Evolutionary conservation across 2,888 invertebrate genomes (phyloP).

Genomic region (Hemaris fuciformis): DNA sequence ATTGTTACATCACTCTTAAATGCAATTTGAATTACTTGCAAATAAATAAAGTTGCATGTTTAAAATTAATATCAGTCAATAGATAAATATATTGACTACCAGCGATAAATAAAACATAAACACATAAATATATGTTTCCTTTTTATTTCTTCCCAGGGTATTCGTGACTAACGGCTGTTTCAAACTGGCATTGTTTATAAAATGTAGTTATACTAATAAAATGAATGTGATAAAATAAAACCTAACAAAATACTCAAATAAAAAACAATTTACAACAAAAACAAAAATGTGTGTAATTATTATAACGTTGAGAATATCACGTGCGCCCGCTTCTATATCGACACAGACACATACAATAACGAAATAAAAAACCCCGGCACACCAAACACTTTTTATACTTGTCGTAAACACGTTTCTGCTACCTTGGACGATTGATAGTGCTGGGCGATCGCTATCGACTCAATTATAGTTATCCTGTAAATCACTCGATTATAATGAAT

Average conservation of each 20-base stretch:
- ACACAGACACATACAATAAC: neutral
- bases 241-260: conserved; percentile 8
- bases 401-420: neutral
- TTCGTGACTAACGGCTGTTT: conserved; percentile 9
- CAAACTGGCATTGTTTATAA: conserved; percentile 3
- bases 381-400: neutral
- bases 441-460: neutral
- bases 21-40: too few species aligned
- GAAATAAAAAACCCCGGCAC: neutral
- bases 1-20: too few species aligned
- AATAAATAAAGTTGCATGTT: too few species aligned
- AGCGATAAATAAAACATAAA: neutral
- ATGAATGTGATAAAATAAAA: conserved; percentile 2
- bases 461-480: too few species aligned
- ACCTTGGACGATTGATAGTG: neutral
- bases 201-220: neutral
- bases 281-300: conserved; percentile 5
- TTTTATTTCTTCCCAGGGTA: conserved; percentile 13
- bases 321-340: neutral
- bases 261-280: conserved; percentile 5
- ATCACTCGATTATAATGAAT: neutral
- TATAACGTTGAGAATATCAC: neutral
- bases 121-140: conserved; percentile 5
- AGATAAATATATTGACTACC: too few species aligned
- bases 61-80: too few species aligned